These are phyloP conservation scores for Protaetia brevitarsis DNA, from an alignment of 1,140 invertebrate genomes.

Conservation along the genomic window DNA sequence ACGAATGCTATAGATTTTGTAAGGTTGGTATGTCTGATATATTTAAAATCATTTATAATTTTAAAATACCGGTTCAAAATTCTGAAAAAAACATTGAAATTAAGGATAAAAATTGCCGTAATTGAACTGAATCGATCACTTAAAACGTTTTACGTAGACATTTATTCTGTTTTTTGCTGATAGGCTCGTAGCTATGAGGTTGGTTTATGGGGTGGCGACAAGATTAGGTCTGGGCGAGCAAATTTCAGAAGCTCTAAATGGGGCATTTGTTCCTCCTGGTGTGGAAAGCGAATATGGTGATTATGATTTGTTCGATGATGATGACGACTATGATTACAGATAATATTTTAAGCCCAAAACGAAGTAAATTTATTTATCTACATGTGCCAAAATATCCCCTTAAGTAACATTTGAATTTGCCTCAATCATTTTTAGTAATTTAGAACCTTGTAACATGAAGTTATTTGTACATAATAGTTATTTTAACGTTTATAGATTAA, in stretches of 20 bases:
- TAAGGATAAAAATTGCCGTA: not conserved
- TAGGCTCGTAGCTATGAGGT: slow-evolving; percentile 47
- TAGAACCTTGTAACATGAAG: no score
- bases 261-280: slow-evolving; percentile 51
- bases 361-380: no score
- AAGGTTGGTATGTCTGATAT: slow-evolving; percentile 33
- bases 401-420: no score
- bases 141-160: no score
- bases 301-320: slow-evolving; percentile 35
- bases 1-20: slow-evolving; percentile 55
- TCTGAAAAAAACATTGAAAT: slow-evolving; percentile 12
- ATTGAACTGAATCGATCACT: not conserved
- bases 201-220: slow-evolving; percentile 49
- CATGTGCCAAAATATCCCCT: no score
- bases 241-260: slow-evolving; percentile 48
- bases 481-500: no score
- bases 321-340: slow-evolving; percentile 37
- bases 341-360: no score
- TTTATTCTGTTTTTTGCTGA: slow-evolving; percentile 26
- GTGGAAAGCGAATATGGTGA: slow-evolving; percentile 44
- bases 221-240: slow-evolving; percentile 48
- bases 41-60: not conserved
- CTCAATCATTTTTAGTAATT: no score
- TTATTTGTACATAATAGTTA: no score
- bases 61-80: not conserved